Evolutionary conservation across 2,888 invertebrate species (phyloP), one percentile per base, ranked within the genome.

Genomic region (Malthinus flaveolus): DNA sequence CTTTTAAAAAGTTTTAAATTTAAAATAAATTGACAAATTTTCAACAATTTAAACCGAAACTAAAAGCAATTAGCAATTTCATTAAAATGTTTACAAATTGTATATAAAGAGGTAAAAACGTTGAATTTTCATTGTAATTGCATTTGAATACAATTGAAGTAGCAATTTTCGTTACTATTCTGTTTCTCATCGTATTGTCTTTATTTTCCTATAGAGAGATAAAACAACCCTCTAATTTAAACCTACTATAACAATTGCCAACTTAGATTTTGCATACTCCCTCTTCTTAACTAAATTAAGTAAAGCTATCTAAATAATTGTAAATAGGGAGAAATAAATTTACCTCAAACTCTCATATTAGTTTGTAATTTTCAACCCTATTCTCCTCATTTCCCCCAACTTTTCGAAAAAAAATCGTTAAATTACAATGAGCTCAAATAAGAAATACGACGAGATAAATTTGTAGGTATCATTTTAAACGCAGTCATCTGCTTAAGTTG

Each of bases 81-180:
- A 49, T 37, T 54, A 54, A 54, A 59, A 61, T 64, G 62, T 64
- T 64, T 64, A 62, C 61, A 60, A 64, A 63, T 64, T 63, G 62
- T 59, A 60, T 51, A 51, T 54, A 63, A 56, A 63, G 56, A 58
- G 56, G 39, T 58, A 58, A 62, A 63, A 62, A 56, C 59, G 65
- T 66, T 68, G 65, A 66, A 65, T 68, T 67, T 65, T 64, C 63
- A 65, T 64, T 66, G 63, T 65, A 67, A 68, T 68, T 66, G 65
- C 61, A 59, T 66, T 64, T 66, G 66, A 66, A 68, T 68, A 65
- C 65, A 62, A 68, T 66, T 68, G 66, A 39, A 35, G 42, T 49
- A 49, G 50, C 56, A 45, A 45, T 59, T 66, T 58, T 60, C 58
- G 51, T 59, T 62, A 45, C 49, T 59, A 35, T 55, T 59, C 48